Evolutionary conservation across 2,888 invertebrate species (phyloP), one percentile per base, ranked within the genome.

Genomic region (Sinohyriopsis cumingii): DNA sequence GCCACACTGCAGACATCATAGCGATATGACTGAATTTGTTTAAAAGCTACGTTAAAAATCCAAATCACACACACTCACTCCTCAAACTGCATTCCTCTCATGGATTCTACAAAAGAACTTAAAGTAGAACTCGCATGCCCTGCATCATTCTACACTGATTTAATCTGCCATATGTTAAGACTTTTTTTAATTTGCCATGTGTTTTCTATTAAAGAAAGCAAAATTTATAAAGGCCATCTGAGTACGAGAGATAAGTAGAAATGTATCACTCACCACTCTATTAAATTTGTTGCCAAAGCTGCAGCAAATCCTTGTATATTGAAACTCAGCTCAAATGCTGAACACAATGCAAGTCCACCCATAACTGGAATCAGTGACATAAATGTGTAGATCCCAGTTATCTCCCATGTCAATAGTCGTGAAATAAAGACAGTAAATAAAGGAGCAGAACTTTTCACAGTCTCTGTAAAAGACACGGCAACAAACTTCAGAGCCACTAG

Each of bases 391-490:
- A 86, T 54, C 18, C 89, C 89, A 15, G 89, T 89, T 66, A 79
- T 77, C 71, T 90, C 90, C 45, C 89, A 85, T 45, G 91, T 81
- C 67, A 91, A 71, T 55, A 90, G 65, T 89, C 93, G 92, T 65
- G 94, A 94, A 82, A 95, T 94, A 74, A 94, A 88, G 70, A 95
- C 94, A 59, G 95, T 95, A 89, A 95, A 95, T 67, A 95, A 91
- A 57, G 95, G 95, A 24, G 94, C 94, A 55, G 94, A 94, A 89
- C 94, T 94, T 89, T 95, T 95, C 63, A 95, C 94, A 20, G 95
- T 95, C 90, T 95, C 95, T 62, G 94, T 94, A 88, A 95, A 95
- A 89, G 94, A 94, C 69, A 95, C 94, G 73, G 94, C 94, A 71
- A 95, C 94, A 89, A 93, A 94, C 91, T 94, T 94, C 68, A 95